Conservation (phyloP, 2,888 invertebrate species). For the Marronus borbonicus region DNA sequence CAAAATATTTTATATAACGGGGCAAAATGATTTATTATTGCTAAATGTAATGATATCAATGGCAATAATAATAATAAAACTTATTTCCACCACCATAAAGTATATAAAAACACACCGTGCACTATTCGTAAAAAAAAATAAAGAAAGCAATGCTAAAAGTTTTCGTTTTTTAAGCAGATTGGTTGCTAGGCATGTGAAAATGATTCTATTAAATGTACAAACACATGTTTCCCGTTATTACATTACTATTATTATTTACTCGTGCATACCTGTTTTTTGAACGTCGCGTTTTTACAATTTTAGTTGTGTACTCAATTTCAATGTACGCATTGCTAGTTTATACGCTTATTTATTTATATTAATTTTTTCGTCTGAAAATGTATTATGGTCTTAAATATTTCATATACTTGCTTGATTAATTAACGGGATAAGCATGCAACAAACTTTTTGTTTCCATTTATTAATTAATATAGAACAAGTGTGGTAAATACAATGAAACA, state of each 20-base stretch:
- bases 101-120: too few species aligned
- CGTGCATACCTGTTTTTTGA: conserved; percentile 12
- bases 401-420: conserved; percentile 3
- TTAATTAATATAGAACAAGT: too few species aligned
- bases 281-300: background rate
- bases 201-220: conserved; percentile 1
- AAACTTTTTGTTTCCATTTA: conserved; percentile 6
- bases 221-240: conserved; percentile 26
- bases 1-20: too few species aligned
- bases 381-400: conserved; percentile 6
- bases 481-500: too few species aligned
- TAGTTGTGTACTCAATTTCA: background rate
- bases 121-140: too few species aligned
- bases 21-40: too few species aligned
- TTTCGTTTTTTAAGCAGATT: too few species aligned
- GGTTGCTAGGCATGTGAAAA: too few species aligned
- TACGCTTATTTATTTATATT: conserved; percentile 7
- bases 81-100: too few species aligned
- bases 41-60: too few species aligned
- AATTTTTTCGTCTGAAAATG: conserved; percentile 1
- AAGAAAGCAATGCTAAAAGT: too few species aligned
- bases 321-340: conserved; percentile 9
- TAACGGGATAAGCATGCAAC: conserved; percentile 11
- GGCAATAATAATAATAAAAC: too few species aligned
- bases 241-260: conserved; percentile 29